Base-by-base conservation (phyloP, 2,797 vertebrate species). In the Oreortyx pictus region DNA sequence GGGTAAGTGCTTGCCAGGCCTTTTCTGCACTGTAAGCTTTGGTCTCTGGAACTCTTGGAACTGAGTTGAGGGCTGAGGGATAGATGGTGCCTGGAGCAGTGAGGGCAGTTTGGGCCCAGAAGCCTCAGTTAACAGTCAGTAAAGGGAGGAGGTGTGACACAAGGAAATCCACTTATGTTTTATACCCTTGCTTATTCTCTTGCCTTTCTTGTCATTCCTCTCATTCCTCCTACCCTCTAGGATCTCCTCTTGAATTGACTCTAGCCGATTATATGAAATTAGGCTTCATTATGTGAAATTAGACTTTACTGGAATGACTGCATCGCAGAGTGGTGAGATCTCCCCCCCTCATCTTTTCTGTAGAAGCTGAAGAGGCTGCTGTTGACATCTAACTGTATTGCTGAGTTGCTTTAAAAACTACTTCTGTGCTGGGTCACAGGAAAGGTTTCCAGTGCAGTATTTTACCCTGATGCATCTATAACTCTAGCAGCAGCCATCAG, bases 381-480 rank as follows among this genome's bases (percentile, higher is more conserved):
- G 49, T 92, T 82, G 72, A 71, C 75, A 44, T 67, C 33, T 35
- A 66, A 85, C 61, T 29, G 33, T 78, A 25, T 66, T 75, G 52
- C 62, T 24, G 56, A 74, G 62, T 62, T 84, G n/a, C 62, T 89
- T 92, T 87, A 78, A 89, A 91, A 89, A 44, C 66, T 41, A 1
- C 52, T 74, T 93, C 62, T 0, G 1, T 71, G 35, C 27, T 71
- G 89, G 94, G 71, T 91, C 86, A 82, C 54, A 62, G 47, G 57
- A 62, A 66, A 85, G 79, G 82, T 89, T 91, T 84, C 70, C 67
- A 64, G 46, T 0, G 1, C 86, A 35, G 50, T 91, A 61, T 78
- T 93, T 89, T 87, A 77, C 27, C 11, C 43, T 78, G 71, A 71
- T 74, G 89, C 57, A 74, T 71, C 75, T 44, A 16, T 76, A 89